Base-by-base conservation (phyloP, 2,797 vertebrate species). In the Sarcoramphus papa region DNA sequence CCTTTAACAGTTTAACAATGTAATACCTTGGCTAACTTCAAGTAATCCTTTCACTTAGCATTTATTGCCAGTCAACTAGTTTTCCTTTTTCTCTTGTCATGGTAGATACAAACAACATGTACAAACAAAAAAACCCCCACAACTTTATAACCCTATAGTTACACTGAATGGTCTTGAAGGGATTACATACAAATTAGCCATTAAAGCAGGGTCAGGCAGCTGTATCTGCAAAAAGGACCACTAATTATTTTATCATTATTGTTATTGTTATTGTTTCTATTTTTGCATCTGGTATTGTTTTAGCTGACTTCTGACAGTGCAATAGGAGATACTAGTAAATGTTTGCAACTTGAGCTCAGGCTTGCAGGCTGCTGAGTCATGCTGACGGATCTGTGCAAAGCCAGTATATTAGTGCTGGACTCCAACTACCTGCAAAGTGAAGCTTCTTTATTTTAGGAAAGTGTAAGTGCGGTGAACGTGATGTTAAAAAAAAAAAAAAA, bases 331-430 rank as follows among this genome's bases (percentile, higher is more conserved):
- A 23, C 9, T 37, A 48, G 31, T 27, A 59, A 80, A 16, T 67
- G 23, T 68, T 79, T 57, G 75, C 57, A 95, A 54, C 43, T 41
- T 19, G 50, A 80, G 64, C 64, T 88, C 41, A 65, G 64, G 57
- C 56, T 87, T 67, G 51, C 70, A 92, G 72, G 35, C 68, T 95
- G 89, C 94, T 96, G 92, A 96, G 88, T 92, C 89, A 94, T 41
- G 68, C 30, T 73, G 86, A 88, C 0, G 9, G 72, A 83, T 75
- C 67, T 75, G 27, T 73, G 57, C 68, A 90, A 85, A 80, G 53
- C 22, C 68, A 72, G 30, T 37, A 9, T 10, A 33, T 75, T 47
- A 47, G 28, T 62, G 56, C 37, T 59, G 53, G 62, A 35, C 50
- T 90, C 57, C 65, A 60, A 56, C 31, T 64, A 57, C n/a, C 21